Evolutionary conservation across 2,888 invertebrate genomes (phyloP).

Genomic region (Dorcus parallelipipedus): DNA sequence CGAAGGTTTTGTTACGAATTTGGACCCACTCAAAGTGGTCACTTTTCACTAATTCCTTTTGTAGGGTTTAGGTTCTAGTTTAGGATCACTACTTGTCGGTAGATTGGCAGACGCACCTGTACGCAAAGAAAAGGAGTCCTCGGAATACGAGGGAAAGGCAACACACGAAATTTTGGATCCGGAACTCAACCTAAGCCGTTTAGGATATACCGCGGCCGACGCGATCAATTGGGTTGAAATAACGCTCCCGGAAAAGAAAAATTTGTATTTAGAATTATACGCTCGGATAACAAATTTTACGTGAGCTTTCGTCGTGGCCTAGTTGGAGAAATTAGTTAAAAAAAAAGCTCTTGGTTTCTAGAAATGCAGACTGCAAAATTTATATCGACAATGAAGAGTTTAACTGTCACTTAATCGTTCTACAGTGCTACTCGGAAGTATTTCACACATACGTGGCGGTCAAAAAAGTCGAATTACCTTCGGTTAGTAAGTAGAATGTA

Average conservation of each 20-base stretch:
- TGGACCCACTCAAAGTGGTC: too few relatives aligned
- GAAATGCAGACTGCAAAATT: constrained; percentile 66
- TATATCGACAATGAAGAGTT: constrained; percentile 65
- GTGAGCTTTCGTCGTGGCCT: constrained; percentile 48
- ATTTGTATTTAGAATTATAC: constrained; percentile 63
- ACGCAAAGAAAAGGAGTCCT: constrained; percentile 36
- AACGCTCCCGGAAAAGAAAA: constrained; percentile 63
- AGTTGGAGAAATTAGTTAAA: constrained; percentile 7
- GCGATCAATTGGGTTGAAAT: constrained; percentile 63
- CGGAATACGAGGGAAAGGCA: constrained; percentile 43
- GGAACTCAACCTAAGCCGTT: constrained; percentile 53
- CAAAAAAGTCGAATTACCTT: constrained; percentile 46
- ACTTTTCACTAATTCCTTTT: background rate
- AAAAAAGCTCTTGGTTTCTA: constrained; percentile 35
- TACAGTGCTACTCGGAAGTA: constrained; percentile 66
- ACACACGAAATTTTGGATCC: constrained; percentile 46
- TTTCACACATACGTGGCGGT: constrained; percentile 55
- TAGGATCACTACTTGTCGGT: constrained; percentile 30
- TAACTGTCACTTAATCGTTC: constrained; percentile 64
- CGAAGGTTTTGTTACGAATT: too few relatives aligned
- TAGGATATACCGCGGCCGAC: constrained; percentile 57
- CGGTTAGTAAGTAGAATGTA: constrained; percentile 30
- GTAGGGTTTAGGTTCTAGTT: constrained; percentile 28
- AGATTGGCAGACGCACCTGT: constrained; percentile 27
- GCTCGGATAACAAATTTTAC: constrained; percentile 63